These are phyloP conservation scores for Rhadinocentrus ornatus DNA, from an alignment of 2,797 vertebrate genomes.

Conservation along the genomic window DNA sequence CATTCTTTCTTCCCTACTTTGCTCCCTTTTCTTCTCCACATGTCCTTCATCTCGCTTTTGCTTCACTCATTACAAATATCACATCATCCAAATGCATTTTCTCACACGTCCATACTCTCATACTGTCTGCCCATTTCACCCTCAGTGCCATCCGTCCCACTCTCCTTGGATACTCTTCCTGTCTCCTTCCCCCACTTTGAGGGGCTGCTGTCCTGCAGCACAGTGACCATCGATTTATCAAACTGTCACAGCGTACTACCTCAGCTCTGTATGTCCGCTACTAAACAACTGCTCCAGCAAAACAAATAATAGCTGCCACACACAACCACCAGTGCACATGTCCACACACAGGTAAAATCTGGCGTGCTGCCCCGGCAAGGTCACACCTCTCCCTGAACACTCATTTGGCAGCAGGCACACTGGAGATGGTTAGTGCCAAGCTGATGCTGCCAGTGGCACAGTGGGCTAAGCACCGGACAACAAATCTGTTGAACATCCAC, in stretches of 20 bases:
- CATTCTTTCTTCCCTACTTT: constrained; percentile 12
- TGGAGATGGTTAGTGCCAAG: constrained; percentile 52
- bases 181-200: constrained; percentile 62
- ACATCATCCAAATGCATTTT: constrained; percentile 40
- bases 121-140: constrained; percentile 13
- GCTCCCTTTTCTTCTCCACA: constrained; percentile 10
- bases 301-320: constrained; percentile 72
- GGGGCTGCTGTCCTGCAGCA: constrained; percentile 66
- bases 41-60: constrained; percentile 38
- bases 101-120: constrained; percentile 18
- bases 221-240: constrained; percentile 78
- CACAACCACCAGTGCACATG: constrained; percentile 24
- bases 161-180: constrained; percentile 45
- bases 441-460: constrained; percentile 48
- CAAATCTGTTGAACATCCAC: constrained; percentile 60
- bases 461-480: constrained; percentile 51
- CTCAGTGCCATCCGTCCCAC: constrained; percentile 10
- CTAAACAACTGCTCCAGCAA: constrained; percentile 74
- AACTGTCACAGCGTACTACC: constrained; percentile 73
- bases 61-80: constrained; percentile 25
- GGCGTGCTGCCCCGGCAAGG: constrained; percentile 70
- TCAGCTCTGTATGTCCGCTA: constrained; percentile 60
- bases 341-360: constrained; percentile 48
- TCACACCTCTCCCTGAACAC: constrained; percentile 62
- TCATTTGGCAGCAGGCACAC: constrained; percentile 50